phyloP scores from a whole-genome alignment of 2,113 vertebrate genomes.

The Leptocoma aspasia region DNA sequence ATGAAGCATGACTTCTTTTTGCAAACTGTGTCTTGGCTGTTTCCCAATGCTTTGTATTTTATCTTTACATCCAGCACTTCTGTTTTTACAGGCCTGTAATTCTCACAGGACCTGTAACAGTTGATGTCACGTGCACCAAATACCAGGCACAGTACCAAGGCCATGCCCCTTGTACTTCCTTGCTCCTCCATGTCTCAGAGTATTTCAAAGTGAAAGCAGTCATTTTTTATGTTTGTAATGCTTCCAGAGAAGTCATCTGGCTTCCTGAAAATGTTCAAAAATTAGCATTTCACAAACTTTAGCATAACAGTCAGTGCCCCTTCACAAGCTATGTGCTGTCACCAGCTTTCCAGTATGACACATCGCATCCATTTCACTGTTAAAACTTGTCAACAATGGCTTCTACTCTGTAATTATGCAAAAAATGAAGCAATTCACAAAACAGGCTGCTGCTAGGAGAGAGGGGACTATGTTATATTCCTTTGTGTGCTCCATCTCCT shows the following conservation, averaged over 20 bases:
- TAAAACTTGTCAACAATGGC: background rate
- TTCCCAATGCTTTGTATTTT: background rate
- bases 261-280: background rate
- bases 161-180: background rate
- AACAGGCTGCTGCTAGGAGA: background rate
- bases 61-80: background rate
- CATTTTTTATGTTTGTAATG: background rate
- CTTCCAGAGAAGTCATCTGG: background rate
- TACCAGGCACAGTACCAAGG: background rate
- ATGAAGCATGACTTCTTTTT: background rate
- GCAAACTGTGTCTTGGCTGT: background rate
- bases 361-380: background rate
- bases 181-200: background rate
- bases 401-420: background rate
- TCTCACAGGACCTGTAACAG: background rate
- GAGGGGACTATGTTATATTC: fast-evolving
- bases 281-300: background rate
- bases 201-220: background rate
- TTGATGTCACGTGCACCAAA: background rate
- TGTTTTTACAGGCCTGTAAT: background rate
- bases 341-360: background rate
- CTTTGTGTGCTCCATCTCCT: background rate
- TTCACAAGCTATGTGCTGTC: background rate
- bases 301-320: background rate
- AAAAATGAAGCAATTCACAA: background rate